Evolutionary conservation across 2,888 invertebrate genomes (phyloP).

Genomic region (Tetropium fuscum): DNA sequence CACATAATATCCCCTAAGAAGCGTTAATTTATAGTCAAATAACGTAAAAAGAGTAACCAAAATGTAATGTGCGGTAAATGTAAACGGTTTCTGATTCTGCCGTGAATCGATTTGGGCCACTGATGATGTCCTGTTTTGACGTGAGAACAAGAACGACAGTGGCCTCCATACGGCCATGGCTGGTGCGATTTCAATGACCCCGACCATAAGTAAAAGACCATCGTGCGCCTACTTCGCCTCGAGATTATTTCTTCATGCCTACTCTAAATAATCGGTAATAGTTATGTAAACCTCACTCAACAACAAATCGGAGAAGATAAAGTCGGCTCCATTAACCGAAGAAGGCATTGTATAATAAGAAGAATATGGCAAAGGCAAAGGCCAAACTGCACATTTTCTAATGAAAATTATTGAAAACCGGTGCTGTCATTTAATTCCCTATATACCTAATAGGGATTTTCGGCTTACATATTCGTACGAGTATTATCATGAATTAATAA

Average conservation of each 20-base stretch:
- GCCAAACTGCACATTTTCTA: too few relatives aligned
- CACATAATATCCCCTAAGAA: too few relatives aligned
- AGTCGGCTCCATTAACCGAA: too few relatives aligned
- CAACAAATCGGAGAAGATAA: neutral
- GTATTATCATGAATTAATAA: too few relatives aligned
- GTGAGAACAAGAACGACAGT: constrained; percentile 24
- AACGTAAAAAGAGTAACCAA: neutral
- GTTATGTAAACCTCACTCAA: neutral
- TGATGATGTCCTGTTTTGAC: constrained; percentile 14
- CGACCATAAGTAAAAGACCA: constrained; percentile 2
- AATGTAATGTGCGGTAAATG: constrained; percentile 1
- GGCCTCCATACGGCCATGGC: constrained; percentile 26
- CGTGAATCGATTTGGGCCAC: constrained; percentile 1
- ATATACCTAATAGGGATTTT: too few relatives aligned
- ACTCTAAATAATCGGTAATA: constrained; percentile 17
- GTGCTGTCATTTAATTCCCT: too few relatives aligned
- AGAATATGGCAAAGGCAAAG: too few relatives aligned
- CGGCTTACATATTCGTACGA: too few relatives aligned
- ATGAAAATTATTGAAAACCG: too few relatives aligned
- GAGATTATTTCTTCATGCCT: constrained; percentile 12
- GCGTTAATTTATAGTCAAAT: neutral
- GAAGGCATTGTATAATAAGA: too few relatives aligned
- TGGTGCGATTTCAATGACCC: constrained; percentile 17
- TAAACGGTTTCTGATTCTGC: constrained; percentile 6
- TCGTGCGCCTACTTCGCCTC: constrained; percentile 3